Conservation (phyloP, 1,140 invertebrate genomes). For the Brachionus angularis region DNA sequence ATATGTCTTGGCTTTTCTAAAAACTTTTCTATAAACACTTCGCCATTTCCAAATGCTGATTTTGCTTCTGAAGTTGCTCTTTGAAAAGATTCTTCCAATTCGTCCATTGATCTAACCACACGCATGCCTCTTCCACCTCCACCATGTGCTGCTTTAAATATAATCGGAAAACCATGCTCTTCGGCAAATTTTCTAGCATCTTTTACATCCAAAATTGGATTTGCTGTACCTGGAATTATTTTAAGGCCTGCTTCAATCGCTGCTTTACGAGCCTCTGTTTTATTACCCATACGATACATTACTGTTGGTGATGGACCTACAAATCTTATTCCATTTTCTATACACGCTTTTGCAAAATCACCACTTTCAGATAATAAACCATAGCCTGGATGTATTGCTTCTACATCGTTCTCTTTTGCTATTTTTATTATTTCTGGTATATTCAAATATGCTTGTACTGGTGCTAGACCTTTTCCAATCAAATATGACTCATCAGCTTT, state of each 20-base stretch:
- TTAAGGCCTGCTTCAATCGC: conserved; percentile 58
- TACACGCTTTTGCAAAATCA: conserved; percentile 90
- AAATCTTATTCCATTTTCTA: conserved; percentile 84
- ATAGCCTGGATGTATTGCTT: conserved; percentile 98
- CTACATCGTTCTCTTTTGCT: conserved; percentile 89
- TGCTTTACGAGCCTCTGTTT: conserved; percentile 74
- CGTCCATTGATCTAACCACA: conserved; percentile 84
- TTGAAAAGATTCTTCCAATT: conserved; percentile 83
- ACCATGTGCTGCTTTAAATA: conserved; percentile 97
- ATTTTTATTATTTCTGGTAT: conserved; percentile 94
- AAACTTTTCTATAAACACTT: conserved; percentile 97
- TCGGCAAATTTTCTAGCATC: conserved; percentile 76
- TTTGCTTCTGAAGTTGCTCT: conserved; percentile 89
- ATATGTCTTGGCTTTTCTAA: conserved; percentile 95
- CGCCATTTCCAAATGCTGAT: conserved; percentile 93
- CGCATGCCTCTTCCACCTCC: conserved; percentile 97
- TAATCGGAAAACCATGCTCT: conserved; percentile 80
- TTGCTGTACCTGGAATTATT: conserved; percentile 77
- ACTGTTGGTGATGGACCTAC: conserved; percentile 91
- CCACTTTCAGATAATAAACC: conserved; percentile 93
- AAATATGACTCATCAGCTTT: conserved; percentile 98
- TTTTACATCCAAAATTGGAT: conserved; percentile 77
- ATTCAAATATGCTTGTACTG: conserved; percentile 92
- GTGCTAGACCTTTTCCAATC: conserved; percentile 87
- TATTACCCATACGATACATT: conserved; percentile 96